These are phyloP conservation scores for Drosophila ogumai DNA, from an alignment of 1,140 invertebrate species.

Conservation along the genomic window DNA sequence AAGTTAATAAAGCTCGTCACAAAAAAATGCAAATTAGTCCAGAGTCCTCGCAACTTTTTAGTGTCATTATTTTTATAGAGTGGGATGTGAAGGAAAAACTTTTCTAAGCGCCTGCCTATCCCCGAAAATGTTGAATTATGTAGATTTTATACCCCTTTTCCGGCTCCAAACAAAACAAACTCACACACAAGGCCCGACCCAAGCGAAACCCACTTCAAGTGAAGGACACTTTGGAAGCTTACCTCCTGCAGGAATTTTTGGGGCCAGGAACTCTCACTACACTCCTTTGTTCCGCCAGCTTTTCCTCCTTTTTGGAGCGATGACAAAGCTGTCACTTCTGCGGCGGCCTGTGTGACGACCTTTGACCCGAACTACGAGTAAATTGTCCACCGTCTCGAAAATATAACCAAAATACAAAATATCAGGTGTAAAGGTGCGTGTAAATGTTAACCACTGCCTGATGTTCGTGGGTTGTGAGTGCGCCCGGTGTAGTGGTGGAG, in stretches of 20 bases:
- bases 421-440: conserved; percentile 19
- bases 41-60: conserved; percentile 19
- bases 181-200: neutral
- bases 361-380: conserved; percentile 24
- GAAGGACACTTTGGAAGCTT: conserved; percentile 34
- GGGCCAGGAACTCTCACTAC: neutral
- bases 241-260: conserved; percentile 19
- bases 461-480: neutral
- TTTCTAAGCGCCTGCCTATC: conserved; percentile 15
- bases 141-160: conserved; percentile 35
- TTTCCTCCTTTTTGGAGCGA: conserved; percentile 2
- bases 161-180: neutral
- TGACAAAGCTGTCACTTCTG: conserved; percentile 9
- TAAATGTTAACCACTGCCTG: neutral
- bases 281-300: neutral
- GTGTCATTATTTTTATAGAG: conserved; percentile 5
- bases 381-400: conserved; percentile 22
- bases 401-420: conserved; percentile 29
- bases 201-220: conserved; percentile 17
- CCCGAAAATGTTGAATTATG: conserved; percentile 33
- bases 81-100: conserved; percentile 5
- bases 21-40: conserved; percentile 57
- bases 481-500: conserved; percentile 11
- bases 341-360: conserved; percentile 16
- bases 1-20: conserved; percentile 23